Conservation (phyloP, 2,113 vertebrate genomes). For the Hydropotes inermis region DNA sequence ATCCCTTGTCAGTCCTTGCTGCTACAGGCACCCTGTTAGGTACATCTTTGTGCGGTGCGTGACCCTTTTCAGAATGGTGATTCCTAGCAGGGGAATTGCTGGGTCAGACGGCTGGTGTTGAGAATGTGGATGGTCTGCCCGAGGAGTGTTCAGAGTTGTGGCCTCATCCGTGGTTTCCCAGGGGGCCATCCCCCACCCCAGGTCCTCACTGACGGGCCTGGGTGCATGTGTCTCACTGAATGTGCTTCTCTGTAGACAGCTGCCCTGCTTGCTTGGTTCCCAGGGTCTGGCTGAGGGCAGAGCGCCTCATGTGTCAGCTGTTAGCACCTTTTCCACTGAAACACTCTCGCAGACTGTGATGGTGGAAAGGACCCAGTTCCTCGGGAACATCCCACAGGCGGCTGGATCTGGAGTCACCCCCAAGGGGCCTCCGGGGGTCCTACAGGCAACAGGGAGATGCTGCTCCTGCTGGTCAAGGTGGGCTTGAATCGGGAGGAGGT, state of each 20-base stretch:
- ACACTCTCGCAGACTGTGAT: accelerated
- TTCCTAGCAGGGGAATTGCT: neutral
- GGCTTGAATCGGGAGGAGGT: neutral
- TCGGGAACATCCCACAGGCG: accelerated
- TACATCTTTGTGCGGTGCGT: neutral
- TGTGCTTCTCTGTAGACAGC: too few species aligned
- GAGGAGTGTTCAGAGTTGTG: neutral
- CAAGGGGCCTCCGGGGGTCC: too few species aligned
- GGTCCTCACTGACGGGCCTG: neutral
- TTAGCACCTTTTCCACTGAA: neutral
- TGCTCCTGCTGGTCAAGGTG: too few species aligned
- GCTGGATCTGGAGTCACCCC: neutral
- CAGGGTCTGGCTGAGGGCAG: neutral
- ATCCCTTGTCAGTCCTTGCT: neutral
- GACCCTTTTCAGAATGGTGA: neutral
- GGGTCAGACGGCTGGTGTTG: neutral
- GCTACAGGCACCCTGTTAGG: neutral
- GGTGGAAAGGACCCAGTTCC: neutral
- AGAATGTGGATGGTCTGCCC: neutral
- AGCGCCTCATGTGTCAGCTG: neutral
- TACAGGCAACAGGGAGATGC: neutral
- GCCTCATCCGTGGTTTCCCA: neutral
- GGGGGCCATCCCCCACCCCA: neutral
- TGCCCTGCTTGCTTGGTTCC: neutral
- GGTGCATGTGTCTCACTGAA: neutral